phyloP scores from a whole-genome alignment of 2,113 vertebrate genomes.

The Eptesicus fuscus region DNA sequence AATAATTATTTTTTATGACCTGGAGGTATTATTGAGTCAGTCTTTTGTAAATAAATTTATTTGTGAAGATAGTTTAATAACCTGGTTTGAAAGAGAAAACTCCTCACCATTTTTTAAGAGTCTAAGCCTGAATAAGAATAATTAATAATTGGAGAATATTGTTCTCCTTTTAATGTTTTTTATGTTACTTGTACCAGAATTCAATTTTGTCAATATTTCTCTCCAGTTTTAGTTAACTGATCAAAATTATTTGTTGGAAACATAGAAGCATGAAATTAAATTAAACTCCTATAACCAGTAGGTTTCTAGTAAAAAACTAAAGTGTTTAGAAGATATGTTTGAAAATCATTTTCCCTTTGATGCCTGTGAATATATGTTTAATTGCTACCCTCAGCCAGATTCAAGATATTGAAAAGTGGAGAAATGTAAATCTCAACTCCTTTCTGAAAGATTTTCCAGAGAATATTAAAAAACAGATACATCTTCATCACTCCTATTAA shows the following conservation, averaged over 20 bases:
- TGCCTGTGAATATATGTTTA: slow-evolving; percentile 29
- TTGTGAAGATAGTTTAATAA: slow-evolving; percentile 7
- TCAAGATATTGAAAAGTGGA: background rate
- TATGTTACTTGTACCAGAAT: slow-evolving; percentile 11
- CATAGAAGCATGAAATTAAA: background rate
- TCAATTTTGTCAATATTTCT: slow-evolving; percentile 37
- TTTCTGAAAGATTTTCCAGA: slow-evolving; percentile 66
- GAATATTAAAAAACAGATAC: slow-evolving; percentile 30
- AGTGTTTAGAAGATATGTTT: slow-evolving; percentile 8
- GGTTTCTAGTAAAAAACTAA: background rate
- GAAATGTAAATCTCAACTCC: slow-evolving; percentile 42
- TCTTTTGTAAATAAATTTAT: background rate
- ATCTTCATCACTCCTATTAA: slow-evolving; percentile 51
- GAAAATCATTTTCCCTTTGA: slow-evolving; percentile 47
- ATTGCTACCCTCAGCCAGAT: slow-evolving; percentile 42
- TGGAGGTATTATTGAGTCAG: background rate
- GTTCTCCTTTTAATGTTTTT: slow-evolving; percentile 35
- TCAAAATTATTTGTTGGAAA: slow-evolving; percentile 58
- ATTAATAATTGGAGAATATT: slow-evolving; percentile 36
- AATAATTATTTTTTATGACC: background rate
- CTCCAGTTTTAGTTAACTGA: slow-evolving; percentile 33
- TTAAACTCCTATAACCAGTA: background rate
- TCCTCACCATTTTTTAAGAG: background rate
- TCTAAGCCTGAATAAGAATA: slow-evolving; percentile 20
- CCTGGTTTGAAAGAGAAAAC: slow-evolving; percentile 22